phyloP scores from a whole-genome alignment of 2,797 vertebrate genomes.

The Artibeus jamaicensis region DNA sequence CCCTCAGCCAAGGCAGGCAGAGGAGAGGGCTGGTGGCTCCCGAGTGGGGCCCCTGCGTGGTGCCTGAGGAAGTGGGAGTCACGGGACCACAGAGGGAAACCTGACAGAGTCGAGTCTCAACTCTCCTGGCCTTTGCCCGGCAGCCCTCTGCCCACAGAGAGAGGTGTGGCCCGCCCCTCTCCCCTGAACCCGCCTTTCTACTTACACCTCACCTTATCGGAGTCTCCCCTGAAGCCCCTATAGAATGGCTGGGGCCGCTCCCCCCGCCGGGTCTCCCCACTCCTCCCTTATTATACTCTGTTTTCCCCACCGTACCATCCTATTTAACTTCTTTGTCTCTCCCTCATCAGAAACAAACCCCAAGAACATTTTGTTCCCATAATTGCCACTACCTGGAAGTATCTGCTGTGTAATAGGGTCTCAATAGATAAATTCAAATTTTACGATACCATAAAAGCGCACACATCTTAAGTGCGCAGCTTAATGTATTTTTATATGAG shows the following conservation, averaged over 20 bases:
- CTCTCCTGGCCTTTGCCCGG: too few relatives aligned
- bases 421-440: not conserved
- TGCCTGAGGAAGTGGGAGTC: not conserved
- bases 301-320: not conserved
- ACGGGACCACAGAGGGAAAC: not conserved
- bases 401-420: not conserved
- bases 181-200: not conserved
- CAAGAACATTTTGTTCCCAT: not conserved
- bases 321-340: not conserved
- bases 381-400: not conserved
- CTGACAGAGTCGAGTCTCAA: fast-evolving
- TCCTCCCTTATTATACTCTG: not conserved
- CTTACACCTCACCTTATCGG: not conserved
- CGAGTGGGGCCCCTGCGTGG: not conserved
- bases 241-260: not conserved
- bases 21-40: not conserved
- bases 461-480: not conserved
- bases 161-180: not conserved
- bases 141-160: not conserved
- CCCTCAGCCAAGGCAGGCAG: not conserved
- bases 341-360: not conserved
- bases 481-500: not conserved
- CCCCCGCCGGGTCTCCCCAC: not conserved
- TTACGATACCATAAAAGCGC: not conserved
- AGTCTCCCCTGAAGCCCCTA: not conserved